These are phyloP conservation scores for Dynastes maya DNA, from an alignment of 2,888 invertebrate species.

Conservation along the genomic window DNA sequence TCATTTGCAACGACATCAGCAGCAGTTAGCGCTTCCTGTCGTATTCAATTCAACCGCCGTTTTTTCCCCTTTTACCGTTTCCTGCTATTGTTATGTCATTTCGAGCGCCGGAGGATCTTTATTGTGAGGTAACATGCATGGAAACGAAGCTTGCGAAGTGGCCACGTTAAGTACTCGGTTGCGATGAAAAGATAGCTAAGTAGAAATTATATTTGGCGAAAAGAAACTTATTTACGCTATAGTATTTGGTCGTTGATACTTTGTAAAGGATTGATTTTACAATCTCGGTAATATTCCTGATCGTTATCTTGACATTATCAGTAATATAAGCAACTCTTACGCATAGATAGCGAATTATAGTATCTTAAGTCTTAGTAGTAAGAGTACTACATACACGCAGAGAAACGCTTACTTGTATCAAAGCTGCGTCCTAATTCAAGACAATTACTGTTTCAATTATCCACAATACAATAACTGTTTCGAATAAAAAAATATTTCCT, in stretches of 20 bases:
- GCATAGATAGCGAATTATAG: too few species aligned
- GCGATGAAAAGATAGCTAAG: not conserved
- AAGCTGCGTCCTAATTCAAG: too few species aligned
- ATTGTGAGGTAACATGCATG: conserved; percentile 23
- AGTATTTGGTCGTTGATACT: not conserved
- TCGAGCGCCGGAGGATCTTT: conserved; percentile 15
- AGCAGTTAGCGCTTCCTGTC: conserved; percentile 33
- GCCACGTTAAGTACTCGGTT: not conserved
- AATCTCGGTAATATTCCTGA: too few species aligned
- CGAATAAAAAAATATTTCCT: too few species aligned
- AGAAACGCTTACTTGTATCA: too few species aligned
- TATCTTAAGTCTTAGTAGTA: too few species aligned
- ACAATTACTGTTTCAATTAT: too few species aligned
- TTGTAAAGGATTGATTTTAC: not conserved
- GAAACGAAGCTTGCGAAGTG: conserved; percentile 11
- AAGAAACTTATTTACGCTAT: not conserved
- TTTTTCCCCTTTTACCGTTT: conserved; percentile 33
- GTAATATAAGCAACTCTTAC: too few species aligned
- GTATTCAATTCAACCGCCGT: conserved; percentile 31
- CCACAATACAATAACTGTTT: too few species aligned
- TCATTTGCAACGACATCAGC: conserved; percentile 48
- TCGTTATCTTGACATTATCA: too few species aligned
- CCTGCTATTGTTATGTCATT: conserved; percentile 40
- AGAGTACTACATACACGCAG: too few species aligned
- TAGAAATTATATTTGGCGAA: not conserved